Evolutionary conservation across 1,140 invertebrate species (phyloP).

Genomic region (Drosophila punjabiensis): DNA sequence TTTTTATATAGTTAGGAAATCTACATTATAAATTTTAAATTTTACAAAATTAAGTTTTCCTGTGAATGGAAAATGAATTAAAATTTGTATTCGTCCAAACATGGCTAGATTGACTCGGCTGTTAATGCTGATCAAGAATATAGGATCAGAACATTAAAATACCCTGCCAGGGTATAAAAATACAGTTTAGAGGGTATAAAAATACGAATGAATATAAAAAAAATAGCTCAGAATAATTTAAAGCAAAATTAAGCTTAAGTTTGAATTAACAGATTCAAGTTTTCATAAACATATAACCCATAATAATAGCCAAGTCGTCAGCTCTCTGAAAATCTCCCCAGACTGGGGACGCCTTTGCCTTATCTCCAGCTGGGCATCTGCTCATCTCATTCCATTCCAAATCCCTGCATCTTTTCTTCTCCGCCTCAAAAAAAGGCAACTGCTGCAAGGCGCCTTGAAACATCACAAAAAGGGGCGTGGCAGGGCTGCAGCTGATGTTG

Average conservation of each 20-base stretch:
- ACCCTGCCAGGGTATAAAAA: too few relatives aligned
- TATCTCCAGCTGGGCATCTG: constrained; percentile 62
- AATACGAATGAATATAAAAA: too few relatives aligned
- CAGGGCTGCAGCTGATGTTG: constrained; percentile 25
- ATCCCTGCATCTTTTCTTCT: background rate
- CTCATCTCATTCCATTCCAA: constrained; percentile 28
- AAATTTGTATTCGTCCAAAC: too few relatives aligned
- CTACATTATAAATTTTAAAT: too few relatives aligned
- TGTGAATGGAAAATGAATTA: too few relatives aligned
- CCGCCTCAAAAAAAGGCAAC: constrained; percentile 24
- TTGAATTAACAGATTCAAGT: background rate
- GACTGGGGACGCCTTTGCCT: constrained; percentile 38
- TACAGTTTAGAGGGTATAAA: too few relatives aligned
- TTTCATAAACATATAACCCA: too few relatives aligned
- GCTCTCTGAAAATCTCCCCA: background rate
- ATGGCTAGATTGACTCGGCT: too few relatives aligned
- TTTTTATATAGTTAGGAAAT: too few relatives aligned
- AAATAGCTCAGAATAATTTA: background rate
- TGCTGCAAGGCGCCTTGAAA: constrained; percentile 57
- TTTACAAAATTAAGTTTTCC: too few relatives aligned
- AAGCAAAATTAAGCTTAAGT: rapidly evolving
- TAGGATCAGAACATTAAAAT: too few relatives aligned
- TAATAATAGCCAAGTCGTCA: background rate
- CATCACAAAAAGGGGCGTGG: constrained; percentile 43
- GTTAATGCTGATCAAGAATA: too few relatives aligned